Base-by-base conservation (phyloP, 2,888 invertebrate species). In the Ennomos erosarius region DNA sequence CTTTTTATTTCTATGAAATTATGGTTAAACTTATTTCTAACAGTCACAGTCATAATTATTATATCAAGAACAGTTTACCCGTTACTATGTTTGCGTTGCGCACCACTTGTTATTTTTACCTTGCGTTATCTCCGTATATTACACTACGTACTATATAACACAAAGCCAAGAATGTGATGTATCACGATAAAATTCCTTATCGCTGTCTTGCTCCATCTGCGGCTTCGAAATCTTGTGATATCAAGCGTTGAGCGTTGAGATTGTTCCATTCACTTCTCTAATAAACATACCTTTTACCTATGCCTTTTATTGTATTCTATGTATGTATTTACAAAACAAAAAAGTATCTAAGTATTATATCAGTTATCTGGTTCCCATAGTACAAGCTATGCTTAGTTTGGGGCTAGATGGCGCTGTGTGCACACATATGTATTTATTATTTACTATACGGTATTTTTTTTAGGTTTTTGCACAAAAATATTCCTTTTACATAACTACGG, bases 181-280 rank as follows among this genome's bases (percentile, higher is more conserved):
- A 69, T 73, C 69, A 70, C 58, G 76, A 79, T 81, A 80, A 73
- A 53, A 68, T 50, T 53, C 57, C 66, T 78, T 77, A 79, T 79
- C 78, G 53, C 64, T 62, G 61, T 67, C 65, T 72, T 67, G 68
- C 69, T 56, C 44, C 61, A 61, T 53, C 52, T 42, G 33, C 34
- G 55, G 64, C 48, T 62, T 51, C 56, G 40, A 58, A 61, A 61
- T 56, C 54, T 69, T 61, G 50, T 65, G 62, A 63, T 70, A 64
- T 56, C 61, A 38, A 47, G 62, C 64, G 56, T 62, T 67, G 55
- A 73, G 62, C 64, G 56, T 62, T 67, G 55, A 73, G 62, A 67
- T 65, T 65, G 67, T 66, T 73, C 67, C 55, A 70, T 74, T 74
- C 59, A 67, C 46, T 54, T 54, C 36, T 34, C 46, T 60, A 8